Evolutionary conservation across 2,113 vertebrate species (phyloP).

Genomic region (Daubentonia madagascariensis): DNA sequence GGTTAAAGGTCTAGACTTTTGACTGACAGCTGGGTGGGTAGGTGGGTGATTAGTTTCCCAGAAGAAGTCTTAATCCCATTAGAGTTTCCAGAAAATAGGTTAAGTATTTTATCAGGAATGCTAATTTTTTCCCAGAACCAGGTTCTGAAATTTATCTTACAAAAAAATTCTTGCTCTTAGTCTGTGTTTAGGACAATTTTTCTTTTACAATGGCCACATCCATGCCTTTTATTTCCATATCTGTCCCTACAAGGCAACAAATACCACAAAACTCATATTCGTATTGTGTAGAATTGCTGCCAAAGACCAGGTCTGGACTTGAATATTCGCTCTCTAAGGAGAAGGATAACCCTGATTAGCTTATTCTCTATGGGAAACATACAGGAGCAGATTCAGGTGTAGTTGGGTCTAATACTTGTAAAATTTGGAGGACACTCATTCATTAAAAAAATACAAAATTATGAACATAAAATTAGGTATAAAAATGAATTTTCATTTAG

Average conservation of each 20-base stretch:
- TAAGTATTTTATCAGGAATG: slow-evolving; percentile 23
- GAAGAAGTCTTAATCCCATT: neutral
- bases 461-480: neutral
- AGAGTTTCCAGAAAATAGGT: neutral
- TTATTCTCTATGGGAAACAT: neutral
- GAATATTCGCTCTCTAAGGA: neutral
- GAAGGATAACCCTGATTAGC: neutral
- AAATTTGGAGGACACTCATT: neutral
- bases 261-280: neutral
- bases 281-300: neutral
- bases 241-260: neutral
- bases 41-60: neutral
- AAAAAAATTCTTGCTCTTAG: neutral
- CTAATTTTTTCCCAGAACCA: slow-evolving; percentile 21
- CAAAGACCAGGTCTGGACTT: neutral
- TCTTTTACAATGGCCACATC: neutral
- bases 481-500: neutral
- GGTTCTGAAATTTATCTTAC: neutral
- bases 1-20: neutral
- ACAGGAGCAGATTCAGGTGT: neutral
- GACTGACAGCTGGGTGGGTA: neutral
- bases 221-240: neutral
- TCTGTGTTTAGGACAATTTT: neutral
- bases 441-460: neutral
- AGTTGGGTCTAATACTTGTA: neutral